Percentiles rank a stretch among this genome's conserved stretches.
phyloP scores from a whole-genome alignment of 2,113 vertebrate genomes.

The Glaucidium brasilianum region DNA sequence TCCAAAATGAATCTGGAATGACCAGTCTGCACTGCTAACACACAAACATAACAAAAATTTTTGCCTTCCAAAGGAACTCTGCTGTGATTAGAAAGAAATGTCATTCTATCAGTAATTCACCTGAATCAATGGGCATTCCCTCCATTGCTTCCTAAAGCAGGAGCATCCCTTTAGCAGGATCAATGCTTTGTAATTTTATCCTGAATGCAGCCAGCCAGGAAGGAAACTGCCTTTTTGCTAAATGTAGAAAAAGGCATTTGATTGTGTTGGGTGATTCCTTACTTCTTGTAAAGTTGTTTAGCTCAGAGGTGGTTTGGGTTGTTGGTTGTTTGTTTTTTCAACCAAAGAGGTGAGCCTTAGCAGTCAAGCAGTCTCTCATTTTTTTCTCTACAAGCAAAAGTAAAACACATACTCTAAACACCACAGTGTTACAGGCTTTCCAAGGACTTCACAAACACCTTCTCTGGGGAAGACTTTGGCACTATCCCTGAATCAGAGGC shows the following conservation, averaged over 20 bases:
- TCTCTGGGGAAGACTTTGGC: background rate
- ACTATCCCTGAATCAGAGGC: background rate
- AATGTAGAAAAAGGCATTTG: background rate
- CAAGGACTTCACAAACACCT: background rate
- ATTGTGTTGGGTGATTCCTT: background rate
- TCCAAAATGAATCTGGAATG: conserved; percentile 7
- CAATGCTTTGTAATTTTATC: background rate
- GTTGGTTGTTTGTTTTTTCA: background rate
- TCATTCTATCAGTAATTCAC: background rate
- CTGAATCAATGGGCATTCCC: background rate
- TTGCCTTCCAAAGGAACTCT: background rate
- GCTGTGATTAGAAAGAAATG: background rate
- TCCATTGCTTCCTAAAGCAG: background rate
- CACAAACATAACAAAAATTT: background rate
- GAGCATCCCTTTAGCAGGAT: background rate
- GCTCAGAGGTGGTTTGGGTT: background rate
- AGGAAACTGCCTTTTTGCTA: background rate
- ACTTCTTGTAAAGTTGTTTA: background rate
- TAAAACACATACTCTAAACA: background rate
- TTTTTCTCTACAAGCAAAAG: background rate
- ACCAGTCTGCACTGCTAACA: background rate
- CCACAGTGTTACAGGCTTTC: background rate
- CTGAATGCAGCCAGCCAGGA: background rate
- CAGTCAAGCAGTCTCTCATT: background rate
- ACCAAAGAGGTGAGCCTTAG: background rate